Conservation (phyloP, 2,113 vertebrate species). For the Onychostoma macrolepis region DNA sequence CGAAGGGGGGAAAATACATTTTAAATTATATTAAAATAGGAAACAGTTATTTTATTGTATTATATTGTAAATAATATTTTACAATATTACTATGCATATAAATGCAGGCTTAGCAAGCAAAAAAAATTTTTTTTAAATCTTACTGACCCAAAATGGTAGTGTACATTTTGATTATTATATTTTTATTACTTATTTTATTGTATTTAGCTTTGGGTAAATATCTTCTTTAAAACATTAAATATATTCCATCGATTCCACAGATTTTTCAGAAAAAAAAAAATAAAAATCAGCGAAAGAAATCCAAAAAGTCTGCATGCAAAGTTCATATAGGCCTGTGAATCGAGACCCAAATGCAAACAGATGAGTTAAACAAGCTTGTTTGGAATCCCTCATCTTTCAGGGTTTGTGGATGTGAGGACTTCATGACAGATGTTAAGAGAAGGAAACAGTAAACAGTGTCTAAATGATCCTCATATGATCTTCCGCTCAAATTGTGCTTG, state of each 20-base stretch:
- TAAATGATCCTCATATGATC: slow-evolving; percentile 22
- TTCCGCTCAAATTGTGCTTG: slow-evolving; percentile 7
- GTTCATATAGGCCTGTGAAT: background rate
- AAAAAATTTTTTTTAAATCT: no score
- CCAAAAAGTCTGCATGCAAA: background rate
- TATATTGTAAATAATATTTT: background rate
- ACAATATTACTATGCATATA: background rate
- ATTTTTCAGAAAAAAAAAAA: background rate
- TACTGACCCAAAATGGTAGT: background rate
- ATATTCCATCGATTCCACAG: background rate
- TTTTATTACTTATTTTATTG: no score
- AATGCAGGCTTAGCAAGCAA: background rate
- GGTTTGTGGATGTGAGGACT: slow-evolving; percentile 17
- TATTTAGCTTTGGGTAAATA: background rate
- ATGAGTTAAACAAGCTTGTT: slow-evolving; percentile 20
- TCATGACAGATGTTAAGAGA: slow-evolving; percentile 23
- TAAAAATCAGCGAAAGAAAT: background rate
- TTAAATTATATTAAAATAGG: background rate
- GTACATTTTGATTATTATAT: background rate
- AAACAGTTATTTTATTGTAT: background rate
- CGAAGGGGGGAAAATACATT: background rate
- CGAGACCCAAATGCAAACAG: slow-evolving; percentile 11
- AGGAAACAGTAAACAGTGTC: slow-evolving; percentile 29
- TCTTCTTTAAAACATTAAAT: background rate
- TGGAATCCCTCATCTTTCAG: background rate